Evolutionary conservation across 2,888 invertebrate genomes (phyloP).

Genomic region (Mimachlamys varia): DNA sequence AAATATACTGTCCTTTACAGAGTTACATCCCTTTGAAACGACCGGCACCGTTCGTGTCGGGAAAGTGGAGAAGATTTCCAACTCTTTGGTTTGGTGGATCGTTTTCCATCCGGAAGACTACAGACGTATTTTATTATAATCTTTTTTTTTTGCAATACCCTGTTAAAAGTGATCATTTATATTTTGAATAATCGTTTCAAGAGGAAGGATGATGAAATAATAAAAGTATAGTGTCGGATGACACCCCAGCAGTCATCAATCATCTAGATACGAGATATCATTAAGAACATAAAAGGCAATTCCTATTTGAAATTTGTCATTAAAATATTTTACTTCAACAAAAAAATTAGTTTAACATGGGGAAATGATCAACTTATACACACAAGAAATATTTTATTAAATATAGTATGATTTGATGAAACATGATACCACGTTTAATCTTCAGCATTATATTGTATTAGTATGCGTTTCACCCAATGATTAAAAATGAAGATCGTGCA

Average conservation of each 20-base stretch:
- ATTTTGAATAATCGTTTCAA: background rate
- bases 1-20: background rate
- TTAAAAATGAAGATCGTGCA: background rate
- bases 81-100: background rate
- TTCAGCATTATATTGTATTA: background rate
- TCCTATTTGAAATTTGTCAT: background rate
- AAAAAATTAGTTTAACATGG: background rate
- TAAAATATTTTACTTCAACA: conserved; percentile 36
- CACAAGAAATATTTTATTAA: background rate
- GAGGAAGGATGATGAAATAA: background rate
- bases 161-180: too few species aligned
- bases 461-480: background rate
- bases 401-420: conserved; percentile 9
- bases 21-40: background rate
- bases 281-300: background rate
- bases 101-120: background rate
- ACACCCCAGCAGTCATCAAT: background rate
- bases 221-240: background rate
- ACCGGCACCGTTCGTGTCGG: background rate
- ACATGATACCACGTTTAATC: background rate
- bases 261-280: background rate
- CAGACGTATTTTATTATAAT: too few species aligned
- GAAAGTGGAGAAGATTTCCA: background rate
- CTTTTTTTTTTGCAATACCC: too few species aligned
- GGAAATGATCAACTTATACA: conserved; percentile 15